Conservation (phyloP, 2,797 vertebrate species). For the Neomorphus geoffroyi region DNA sequence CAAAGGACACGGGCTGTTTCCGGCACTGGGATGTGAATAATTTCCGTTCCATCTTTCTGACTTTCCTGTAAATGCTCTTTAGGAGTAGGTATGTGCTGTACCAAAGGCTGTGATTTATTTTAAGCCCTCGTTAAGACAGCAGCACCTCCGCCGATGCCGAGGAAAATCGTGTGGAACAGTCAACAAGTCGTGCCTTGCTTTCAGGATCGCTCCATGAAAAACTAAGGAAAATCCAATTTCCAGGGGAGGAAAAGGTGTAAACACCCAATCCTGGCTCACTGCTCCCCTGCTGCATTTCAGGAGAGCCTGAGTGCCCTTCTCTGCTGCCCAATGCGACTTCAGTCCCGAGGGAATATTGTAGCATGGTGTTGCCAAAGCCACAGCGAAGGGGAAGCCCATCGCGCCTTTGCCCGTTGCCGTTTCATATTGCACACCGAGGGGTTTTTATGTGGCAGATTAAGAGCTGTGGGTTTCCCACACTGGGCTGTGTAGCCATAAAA, state of each 20-base stretch:
- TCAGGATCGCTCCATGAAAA: neutral
- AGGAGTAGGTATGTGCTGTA: conserved; percentile 49
- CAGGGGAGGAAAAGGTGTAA: neutral
- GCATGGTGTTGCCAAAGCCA: neutral
- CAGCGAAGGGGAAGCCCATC: neutral
- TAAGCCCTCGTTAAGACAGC: conserved; percentile 2
- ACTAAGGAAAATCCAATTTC: neutral
- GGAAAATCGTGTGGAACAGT: neutral
- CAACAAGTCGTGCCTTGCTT: conserved; percentile 72
- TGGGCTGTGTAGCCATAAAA: neutral
- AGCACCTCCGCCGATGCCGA: conserved; percentile 15
- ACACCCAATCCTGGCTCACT: neutral
- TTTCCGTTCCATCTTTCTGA: neutral
- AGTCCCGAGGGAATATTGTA: neutral
- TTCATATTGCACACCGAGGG: neutral
- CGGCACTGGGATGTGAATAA: neutral
- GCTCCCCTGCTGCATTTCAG: neutral
- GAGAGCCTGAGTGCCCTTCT: neutral
- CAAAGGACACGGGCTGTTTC: conserved; percentile 15
- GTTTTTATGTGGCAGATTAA: neutral
- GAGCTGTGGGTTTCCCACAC: neutral
- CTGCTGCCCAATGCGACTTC: neutral
- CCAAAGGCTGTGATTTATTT: conserved; percentile 63
- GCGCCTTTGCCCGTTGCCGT: neutral
- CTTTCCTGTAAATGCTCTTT: conserved; percentile 37